These are phyloP conservation scores for Ceratotherium simum DNA, from an alignment of 2,113 vertebrate genomes.

Conservation along the genomic window DNA sequence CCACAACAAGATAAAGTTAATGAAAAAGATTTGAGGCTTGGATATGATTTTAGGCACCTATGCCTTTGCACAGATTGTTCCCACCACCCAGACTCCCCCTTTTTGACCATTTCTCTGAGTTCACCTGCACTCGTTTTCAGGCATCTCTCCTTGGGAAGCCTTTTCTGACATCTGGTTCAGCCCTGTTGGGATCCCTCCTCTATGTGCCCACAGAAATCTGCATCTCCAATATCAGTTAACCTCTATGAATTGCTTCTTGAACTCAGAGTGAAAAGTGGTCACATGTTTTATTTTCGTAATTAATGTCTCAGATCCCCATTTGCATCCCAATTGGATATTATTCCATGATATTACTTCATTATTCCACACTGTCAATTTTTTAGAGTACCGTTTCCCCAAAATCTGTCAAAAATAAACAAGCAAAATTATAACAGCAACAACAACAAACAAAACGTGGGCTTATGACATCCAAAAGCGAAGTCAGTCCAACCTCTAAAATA, in stretches of 20 bases:
- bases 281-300: not conserved
- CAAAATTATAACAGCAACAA: not conserved
- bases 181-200: not conserved
- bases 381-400: not conserved
- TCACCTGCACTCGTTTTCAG: not conserved
- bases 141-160: not conserved
- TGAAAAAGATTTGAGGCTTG: not conserved
- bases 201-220: not conserved
- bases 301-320: not conserved
- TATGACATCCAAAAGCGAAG: not conserved
- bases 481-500: not conserved
- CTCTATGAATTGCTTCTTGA: not conserved
- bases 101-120: not conserved
- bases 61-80: not conserved
- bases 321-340: not conserved
- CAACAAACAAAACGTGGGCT: not conserved
- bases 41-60: not conserved
- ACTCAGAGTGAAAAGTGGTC: not conserved
- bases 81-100: rapidly evolving
- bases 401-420: not conserved
- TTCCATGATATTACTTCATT: not conserved
- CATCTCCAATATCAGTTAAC: not conserved
- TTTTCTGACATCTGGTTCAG: not conserved
- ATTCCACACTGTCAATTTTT: not conserved
- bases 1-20: not conserved